These are phyloP conservation scores for Cataglyphis albicans DNA, from an alignment of 2,888 invertebrate species.

Conservation along the genomic window DNA sequence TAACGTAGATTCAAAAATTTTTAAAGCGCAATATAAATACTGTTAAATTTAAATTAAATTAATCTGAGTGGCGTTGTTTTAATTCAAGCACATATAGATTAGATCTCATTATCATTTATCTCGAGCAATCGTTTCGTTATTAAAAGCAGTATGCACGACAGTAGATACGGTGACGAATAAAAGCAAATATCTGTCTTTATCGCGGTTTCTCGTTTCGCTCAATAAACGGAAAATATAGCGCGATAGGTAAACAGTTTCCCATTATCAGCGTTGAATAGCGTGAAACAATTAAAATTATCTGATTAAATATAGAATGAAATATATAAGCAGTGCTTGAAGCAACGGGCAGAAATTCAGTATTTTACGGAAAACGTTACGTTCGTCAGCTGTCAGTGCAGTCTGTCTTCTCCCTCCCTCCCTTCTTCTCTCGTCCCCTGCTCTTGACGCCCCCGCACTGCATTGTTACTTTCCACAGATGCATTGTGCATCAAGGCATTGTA, in stretches of 20 bases:
- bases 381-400: slow-evolving; percentile 77
- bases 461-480: slow-evolving; percentile 64
- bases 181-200: slow-evolving; percentile 22
- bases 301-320: slow-evolving; percentile 27
- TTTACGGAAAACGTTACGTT: slow-evolving; percentile 64
- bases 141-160: neutral
- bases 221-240: slow-evolving; percentile 26
- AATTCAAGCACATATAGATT: slow-evolving; percentile 13
- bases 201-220: slow-evolving; percentile 10
- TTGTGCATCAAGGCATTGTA: slow-evolving; percentile 74
- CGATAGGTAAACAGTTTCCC: slow-evolving; percentile 1
- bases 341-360: slow-evolving; percentile 40
- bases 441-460: slow-evolving; percentile 75
- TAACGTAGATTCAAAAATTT: neutral
- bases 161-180: neutral
- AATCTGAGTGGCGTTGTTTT: neutral
- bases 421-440: slow-evolving; percentile 50
- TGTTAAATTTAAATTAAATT: neutral
- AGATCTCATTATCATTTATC: slow-evolving; percentile 24
- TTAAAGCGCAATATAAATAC: neutral
- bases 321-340: neutral
- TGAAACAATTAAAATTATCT: slow-evolving; percentile 30
- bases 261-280: neutral
- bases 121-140: slow-evolving; percentile 25
- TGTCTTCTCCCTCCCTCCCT: slow-evolving; percentile 22